Evolutionary conservation across 2,888 invertebrate genomes (phyloP).

Genomic region (Lasius fuliginosus): DNA sequence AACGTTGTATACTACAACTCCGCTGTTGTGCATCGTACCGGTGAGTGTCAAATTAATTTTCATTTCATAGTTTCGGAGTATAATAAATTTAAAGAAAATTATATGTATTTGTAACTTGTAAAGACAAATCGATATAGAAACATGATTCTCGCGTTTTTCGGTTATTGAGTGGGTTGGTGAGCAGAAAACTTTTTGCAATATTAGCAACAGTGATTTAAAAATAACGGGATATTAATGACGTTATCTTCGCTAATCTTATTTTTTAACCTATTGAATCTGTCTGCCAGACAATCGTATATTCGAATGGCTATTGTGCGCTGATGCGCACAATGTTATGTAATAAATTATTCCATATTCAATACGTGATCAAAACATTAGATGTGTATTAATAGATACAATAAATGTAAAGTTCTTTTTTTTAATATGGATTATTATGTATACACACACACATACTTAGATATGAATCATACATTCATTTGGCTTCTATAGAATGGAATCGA

Average conservation of each 20-base stretch:
- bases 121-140: neutral
- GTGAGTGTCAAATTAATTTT: neutral
- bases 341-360: constrained; percentile 25
- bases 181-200: neutral
- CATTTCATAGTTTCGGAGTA: neutral
- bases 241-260: neutral
- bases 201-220: neutral
- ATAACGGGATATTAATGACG: neutral
- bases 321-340: neutral
- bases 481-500: neutral
- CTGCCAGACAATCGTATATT: neutral
- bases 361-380: constrained; percentile 17
- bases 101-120: neutral
- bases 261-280: constrained; percentile 17
- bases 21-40: neutral
- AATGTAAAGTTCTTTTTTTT: neutral
- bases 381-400: neutral
- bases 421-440: neutral
- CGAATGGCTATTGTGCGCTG: constrained; percentile 18
- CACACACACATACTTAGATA: neutral
- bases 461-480: neutral
- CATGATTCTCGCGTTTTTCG: neutral
- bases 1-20: neutral
- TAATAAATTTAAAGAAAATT: neutral
- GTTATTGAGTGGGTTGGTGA: neutral